These are phyloP conservation scores for Etheostoma spectabile DNA, from an alignment of 2,113 vertebrate species.

Conservation along the genomic window DNA sequence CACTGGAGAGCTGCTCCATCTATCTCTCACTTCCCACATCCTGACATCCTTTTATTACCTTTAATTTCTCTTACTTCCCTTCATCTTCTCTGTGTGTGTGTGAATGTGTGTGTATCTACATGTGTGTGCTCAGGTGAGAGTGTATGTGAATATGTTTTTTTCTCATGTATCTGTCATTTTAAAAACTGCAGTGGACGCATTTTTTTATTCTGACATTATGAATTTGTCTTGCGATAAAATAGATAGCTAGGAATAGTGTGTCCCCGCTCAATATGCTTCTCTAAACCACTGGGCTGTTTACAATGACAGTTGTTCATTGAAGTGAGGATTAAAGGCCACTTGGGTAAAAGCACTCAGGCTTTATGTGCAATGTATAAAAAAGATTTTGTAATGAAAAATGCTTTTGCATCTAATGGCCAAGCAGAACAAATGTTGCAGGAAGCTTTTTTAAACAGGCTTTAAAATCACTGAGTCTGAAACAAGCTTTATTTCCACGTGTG, in stretches of 20 bases:
- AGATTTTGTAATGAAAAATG: constrained; percentile 29
- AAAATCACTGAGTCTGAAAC: not conserved
- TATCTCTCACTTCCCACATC: constrained; percentile 46
- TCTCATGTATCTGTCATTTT: not conserved
- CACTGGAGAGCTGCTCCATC: constrained; percentile 60
- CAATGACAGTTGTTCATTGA: constrained; percentile 40
- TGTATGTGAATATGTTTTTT: not conserved
- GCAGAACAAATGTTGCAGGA: not conserved
- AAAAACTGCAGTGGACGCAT: not conserved
- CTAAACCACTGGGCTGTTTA: constrained; percentile 31
- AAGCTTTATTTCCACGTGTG: not conserved
- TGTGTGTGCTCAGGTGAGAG: not conserved
- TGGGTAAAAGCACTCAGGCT: constrained; percentile 28
- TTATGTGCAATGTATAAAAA: constrained; percentile 33
- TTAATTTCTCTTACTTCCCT: constrained; percentile 2
- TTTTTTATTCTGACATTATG: constrained; percentile 16
- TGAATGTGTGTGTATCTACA: not conserved
- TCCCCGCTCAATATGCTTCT: constrained; percentile 1
- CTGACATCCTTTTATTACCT: constrained; percentile 56
- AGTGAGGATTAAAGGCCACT: constrained; percentile 53
- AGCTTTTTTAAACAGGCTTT: not conserved
- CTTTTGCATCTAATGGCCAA: constrained; percentile 29
- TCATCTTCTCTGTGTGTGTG: not conserved
- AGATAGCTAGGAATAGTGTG: constrained; percentile 11
- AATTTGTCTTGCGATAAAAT: constrained; percentile 6